Evolutionary conservation across 2,797 vertebrate species (phyloP), one percentile per base, ranked within the genome.

Genomic region (Acridotheres tristis): DNA sequence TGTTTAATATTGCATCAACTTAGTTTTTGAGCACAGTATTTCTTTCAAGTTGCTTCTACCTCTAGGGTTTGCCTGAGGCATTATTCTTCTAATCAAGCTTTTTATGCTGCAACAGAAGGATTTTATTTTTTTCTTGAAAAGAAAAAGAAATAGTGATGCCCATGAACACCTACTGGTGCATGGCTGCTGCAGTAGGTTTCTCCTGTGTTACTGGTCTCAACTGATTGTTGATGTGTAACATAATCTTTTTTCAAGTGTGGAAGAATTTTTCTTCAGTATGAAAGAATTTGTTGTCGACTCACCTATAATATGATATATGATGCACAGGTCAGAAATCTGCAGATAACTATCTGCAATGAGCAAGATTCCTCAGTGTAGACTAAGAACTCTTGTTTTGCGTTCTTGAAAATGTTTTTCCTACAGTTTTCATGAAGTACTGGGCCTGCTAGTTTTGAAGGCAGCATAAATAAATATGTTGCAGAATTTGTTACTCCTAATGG

Each of bases 1-100:
- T 94, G 51, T 91, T 96, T 94, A 97, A 96, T 96, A 96, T 96
- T 97, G 74, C 89, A 97, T 95, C 71, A 85, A 86, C 88, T 84
- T 93, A 88, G 89, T 92, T 94, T 94, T 91, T 74, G 74, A 90
- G 43, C 59, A 47, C 69, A 92, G 76, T 53, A 38, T 71, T 93
- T 90, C 94, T 96, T 96, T 96, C 89, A 97, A 93, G 94, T 91
- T 74, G 30, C 69, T 93, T 88, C 88, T 88, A 91, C 79, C 96
- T 96, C 92, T 76, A 79, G 96, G 94, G 67, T 91, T 93, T 91
- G 94, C 96, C 96, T 36, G 67, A 93, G 94, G 95, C 94, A 79
- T 84, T 94, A 78, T 90, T 92, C 94, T 90, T 96, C 85, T 95
- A 88, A 96, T 97, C 85, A 95, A 72, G 89, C 58, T 91, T 93